Evolutionary conservation across 2,113 vertebrate species (phyloP), one percentile per base, ranked within the genome.

Genomic region (Strix aluco): DNA sequence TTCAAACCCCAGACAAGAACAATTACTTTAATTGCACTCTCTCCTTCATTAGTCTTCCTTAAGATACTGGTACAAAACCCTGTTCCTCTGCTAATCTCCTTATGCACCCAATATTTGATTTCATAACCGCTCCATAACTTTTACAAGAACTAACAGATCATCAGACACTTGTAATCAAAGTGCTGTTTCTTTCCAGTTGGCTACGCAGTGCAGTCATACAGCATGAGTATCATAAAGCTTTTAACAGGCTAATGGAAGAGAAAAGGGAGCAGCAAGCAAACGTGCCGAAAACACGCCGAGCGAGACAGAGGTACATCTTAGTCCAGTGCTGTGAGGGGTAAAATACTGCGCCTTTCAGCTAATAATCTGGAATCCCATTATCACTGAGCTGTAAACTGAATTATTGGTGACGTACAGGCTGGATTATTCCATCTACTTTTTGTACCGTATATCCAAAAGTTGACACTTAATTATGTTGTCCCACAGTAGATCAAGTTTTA

Each of bases 391-490:
- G 71, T 97, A 96, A 97, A 93, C 96, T 96, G 96, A 98, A 96
- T 97, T 96, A 98, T 95, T 97, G 94, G 98, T 97, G 97, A 94
- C 5, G 32, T 92, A 71, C 90, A 94, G 96, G 85, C 70, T 73
- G 97, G 93, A 97, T 98, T 98, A 95, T 95, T 93, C 89, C 90
- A 17, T 89, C 94, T 13, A 2, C 83, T 88, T 97, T 92, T 97
- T 84, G 87, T 88, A 40, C 90, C 51, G 26, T 98, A 95, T 81
- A 98, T 98, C 86, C 84, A 91, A 94, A 92, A 86, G 57, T 91
- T 98, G 98, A 98, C 98, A 97, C 94, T 98, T 98, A 98, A 98
- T 98, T 98, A 98, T 97, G 88, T 97, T 98, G 96, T 97, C 82
- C 73, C 55, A 97, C 85, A 96, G 96, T 97, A 98, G 97, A 98